These are phyloP conservation scores for Scortum barcoo DNA, from an alignment of 2,113 vertebrate genomes.

Conservation along the genomic window DNA sequence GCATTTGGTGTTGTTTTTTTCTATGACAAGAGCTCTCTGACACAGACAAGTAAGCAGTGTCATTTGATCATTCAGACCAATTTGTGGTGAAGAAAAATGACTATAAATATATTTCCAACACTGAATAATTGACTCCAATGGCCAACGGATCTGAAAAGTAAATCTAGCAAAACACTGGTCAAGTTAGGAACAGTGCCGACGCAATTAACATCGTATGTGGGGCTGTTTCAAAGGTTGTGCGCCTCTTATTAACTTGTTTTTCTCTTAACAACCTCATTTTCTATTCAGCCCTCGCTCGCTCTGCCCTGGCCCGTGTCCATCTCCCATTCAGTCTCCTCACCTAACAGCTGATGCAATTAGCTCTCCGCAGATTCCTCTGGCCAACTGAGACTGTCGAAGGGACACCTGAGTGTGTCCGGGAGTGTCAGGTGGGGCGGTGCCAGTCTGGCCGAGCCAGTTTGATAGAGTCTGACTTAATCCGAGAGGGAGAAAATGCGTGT, in stretches of 20 bases:
- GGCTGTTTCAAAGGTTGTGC: neutral
- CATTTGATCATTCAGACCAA: neutral
- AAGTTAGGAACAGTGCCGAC: neutral
- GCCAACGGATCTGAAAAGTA: neutral
- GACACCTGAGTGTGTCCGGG: slow-evolving; percentile 75
- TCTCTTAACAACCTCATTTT: slow-evolving; percentile 23
- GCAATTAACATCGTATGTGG: neutral
- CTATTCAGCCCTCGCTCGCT: slow-evolving; percentile 29
- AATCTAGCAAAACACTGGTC: neutral
- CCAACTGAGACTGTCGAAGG: slow-evolving; percentile 67
- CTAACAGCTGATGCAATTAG: slow-evolving; percentile 75
- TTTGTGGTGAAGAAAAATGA: neutral
- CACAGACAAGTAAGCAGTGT: neutral
- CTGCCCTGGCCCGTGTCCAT: slow-evolving; percentile 65
- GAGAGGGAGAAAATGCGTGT: slow-evolving; percentile 6
- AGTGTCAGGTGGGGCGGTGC: slow-evolving; percentile 71
- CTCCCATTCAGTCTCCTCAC: slow-evolving; percentile 47
- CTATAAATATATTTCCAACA: neutral
- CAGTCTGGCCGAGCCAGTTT: slow-evolving; percentile 35
- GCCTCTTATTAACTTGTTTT: slow-evolving; percentile 45
- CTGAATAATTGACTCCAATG: neutral
- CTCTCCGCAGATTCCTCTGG: slow-evolving; percentile 67
- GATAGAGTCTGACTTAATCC: slow-evolving; percentile 48
- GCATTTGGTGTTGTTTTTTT: neutral
- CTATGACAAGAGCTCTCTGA: neutral